Evolutionary conservation across 92 coral and sea anemone genomes (phyloP).

Genomic region (Phenganax stokvisi): DNA sequence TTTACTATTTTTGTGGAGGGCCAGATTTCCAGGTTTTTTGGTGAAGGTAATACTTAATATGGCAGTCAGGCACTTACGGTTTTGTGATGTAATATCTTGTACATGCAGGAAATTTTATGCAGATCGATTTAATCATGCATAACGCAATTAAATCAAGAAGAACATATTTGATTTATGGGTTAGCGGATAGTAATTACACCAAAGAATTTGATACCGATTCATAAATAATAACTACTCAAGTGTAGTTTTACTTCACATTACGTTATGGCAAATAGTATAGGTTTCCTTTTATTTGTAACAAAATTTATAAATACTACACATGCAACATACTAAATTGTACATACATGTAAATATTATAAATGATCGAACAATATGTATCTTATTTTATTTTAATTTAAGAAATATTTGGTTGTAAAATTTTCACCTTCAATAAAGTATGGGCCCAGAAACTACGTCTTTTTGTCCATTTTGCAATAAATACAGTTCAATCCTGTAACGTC

Average conservation of each 20-base stretch:
- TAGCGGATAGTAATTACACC: too few species aligned
- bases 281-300: background rate
- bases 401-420: background rate
- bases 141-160: too few species aligned
- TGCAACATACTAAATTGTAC: background rate
- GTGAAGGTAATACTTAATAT: too few species aligned
- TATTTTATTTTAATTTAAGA: background rate
- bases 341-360: background rate
- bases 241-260: background rate
- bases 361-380: background rate
- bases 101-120: too few species aligned
- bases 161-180: too few species aligned
- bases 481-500: too few species aligned
- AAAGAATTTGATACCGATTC: too few species aligned
- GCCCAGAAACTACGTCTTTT: background rate
- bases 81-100: too few species aligned
- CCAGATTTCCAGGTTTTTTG: too few species aligned
- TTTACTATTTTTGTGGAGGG: too few species aligned
- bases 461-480: background rate
- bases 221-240: background rate
- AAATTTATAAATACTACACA: background rate
- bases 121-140: too few species aligned
- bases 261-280: background rate
- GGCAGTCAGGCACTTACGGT: too few species aligned
- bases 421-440: background rate